Evolutionary conservation across 2,797 vertebrate species (phyloP), one percentile per base, ranked within the genome.

Genomic region (Poeciliopsis infans): DNA sequence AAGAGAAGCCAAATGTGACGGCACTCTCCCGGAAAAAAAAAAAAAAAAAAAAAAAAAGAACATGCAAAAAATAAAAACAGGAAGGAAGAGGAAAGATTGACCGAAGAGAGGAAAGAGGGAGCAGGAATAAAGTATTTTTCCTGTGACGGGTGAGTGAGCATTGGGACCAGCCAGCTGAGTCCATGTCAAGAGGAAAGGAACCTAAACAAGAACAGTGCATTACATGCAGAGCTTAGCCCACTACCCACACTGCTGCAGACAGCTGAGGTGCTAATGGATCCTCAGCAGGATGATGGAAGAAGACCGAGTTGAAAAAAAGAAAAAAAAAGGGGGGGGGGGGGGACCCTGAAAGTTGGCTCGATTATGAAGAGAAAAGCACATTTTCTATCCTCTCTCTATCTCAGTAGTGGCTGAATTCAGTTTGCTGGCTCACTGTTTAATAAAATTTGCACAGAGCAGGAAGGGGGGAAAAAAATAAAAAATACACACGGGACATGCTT

Each of bases 61-160:
- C 85, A 83, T 41, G 89, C 3, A 79, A 86, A 89, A 81, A 90
- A 88, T 81, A 90, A 71, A 91, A 87, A 89, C 86, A 86, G 76
- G 86, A 61, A 69, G n/a, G 51, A 45, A 59, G 84, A 70, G 79
- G n/a, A 31, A 79, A 74, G 75, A 53, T 53, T 5, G 78, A 81
- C 43, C 49, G 15, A 49, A 74, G 76, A n/a, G 73, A 79, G 78
- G 36, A 70, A 70, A 16, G 68, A 45, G 74, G 41, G 81, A 75
- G 55, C 25, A 78, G 82, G 83, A 82, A 46, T 79, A 73, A 39
- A 80, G 83, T 83, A 70, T 81, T 76, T 79, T 73, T 71, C 77
- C 73, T 89, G 84, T 87, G 82, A 93, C 88, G 93, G 91, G 77
- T 92, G 93, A 93, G 86, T 89, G 93, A 93, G 91, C 91, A 89